Conservation (phyloP, 2,888 invertebrate species). For the Apodemia duryi region DNA sequence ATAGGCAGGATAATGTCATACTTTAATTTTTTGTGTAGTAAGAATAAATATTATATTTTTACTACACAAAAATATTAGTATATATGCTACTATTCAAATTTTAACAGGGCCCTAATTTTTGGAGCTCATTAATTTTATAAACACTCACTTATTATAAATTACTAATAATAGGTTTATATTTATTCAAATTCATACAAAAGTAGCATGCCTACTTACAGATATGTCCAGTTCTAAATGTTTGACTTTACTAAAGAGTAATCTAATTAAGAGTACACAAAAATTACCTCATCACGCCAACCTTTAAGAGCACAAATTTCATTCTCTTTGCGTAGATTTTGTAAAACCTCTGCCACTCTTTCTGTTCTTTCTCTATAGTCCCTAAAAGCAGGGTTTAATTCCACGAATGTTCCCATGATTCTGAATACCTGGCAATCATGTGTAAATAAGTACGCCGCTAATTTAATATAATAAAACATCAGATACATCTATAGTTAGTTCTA, state of each 20-base stretch:
- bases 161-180: too few species aligned
- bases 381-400: conserved; percentile 92
- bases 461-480: conserved; percentile 14
- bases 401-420: conserved; percentile 84
- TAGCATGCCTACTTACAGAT: background rate
- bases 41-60: too few species aligned
- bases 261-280: conserved; percentile 7
- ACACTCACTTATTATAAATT: too few species aligned
- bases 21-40: too few species aligned
- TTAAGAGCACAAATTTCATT: conserved; percentile 89
- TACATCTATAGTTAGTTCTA: background rate
- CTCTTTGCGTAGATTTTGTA: conserved; percentile 86
- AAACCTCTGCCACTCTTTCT: conserved; percentile 86
- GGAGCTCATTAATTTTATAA: too few species aligned
- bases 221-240: background rate
- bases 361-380: conserved; percentile 91
- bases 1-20: too few species aligned
- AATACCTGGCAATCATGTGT: conserved; percentile 77
- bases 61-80: too few species aligned
- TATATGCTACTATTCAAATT: too few species aligned
- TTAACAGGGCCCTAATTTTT: too few species aligned
- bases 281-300: conserved; percentile 96
- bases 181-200: too few species aligned
- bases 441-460: background rate
- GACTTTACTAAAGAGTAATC: background rate